Base-by-base conservation (phyloP, 23 tunicate species). In the Trididemnum miniatum region DNA sequence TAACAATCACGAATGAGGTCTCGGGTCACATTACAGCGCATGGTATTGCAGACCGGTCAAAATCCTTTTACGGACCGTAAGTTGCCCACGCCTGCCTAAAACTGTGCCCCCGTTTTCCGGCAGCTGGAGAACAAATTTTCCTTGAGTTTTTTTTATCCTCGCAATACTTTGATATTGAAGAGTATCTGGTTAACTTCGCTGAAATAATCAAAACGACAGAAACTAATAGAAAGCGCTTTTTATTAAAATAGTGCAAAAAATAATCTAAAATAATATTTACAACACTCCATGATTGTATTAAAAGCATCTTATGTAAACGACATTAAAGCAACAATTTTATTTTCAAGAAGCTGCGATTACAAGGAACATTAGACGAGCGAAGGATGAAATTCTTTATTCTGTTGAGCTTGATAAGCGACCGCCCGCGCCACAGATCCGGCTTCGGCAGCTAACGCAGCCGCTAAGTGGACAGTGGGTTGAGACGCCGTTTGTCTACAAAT, bases 351-450 rank as follows among this genome's bases (percentile, higher is more conserved):
- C 54, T 44, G 54, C 54, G 15, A 44, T 44, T 44, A 7, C 15
- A 9, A 44, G 15, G 15, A 44, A 15, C 54, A 44, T 82, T 54
- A 82, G 22, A 82, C 86, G 24, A 82, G 27, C 69, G 86, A 82
- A 2, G 86, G 86, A n/a, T 71, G 32, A 31, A 82, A 23, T 18
- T 51, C 69, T 79, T 85, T 78, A 29, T 67, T 81, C 32, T 82
- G 80, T 40, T 74, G 85, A 2, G 82, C 86, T 30, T 81, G 86
- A 75, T 59, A 74, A 31, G 97, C 97, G 79, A 92, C 97, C 26
- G 92, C 92, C 18, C 97, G 80, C n/a, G 97, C 97, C 64, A 92
- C 97, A 32, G 97, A 62, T 22, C 97, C 97, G 77, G 97, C 97
- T 65, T 92, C 97, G 40, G 91, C 97, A 51, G 97, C 97, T 84